Evolutionary conservation across 53 echinoderm and acorn worm species (phyloP).

Genomic region (Arbacia lixula): DNA sequence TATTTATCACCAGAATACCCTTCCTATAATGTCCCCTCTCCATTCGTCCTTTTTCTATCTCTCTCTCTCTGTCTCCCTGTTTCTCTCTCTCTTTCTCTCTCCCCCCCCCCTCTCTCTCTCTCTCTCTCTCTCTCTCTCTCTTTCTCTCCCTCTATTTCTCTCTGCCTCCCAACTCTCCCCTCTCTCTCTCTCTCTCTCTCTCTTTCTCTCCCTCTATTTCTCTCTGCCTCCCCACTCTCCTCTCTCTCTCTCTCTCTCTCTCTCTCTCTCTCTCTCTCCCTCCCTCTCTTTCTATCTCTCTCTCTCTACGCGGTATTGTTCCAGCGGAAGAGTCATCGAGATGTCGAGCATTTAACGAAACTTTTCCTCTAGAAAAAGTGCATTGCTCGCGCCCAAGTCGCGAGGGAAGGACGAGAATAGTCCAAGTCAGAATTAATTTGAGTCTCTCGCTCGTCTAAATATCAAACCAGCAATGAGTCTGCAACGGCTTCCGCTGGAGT

Average conservation of each 20-base stretch:
- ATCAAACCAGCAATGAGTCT: constrained; percentile 3
- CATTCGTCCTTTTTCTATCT: background rate
- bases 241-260: background rate
- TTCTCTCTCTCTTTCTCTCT: background rate
- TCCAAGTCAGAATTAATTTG: constrained; percentile 27
- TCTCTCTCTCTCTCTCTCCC: background rate
- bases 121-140: background rate
- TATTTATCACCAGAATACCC: too few relatives aligned
- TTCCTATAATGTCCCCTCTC: too few relatives aligned
- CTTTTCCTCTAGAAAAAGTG: background rate
- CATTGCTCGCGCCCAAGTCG: background rate
- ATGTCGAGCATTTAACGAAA: too few relatives aligned
- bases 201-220: background rate
- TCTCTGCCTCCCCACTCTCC: background rate
- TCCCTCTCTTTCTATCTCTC: background rate
- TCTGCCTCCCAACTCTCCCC: background rate
- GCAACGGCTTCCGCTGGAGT: background rate
- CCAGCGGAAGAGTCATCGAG: background rate
- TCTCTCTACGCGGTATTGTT: too few relatives aligned
- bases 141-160: background rate
- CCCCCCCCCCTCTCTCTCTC: background rate
- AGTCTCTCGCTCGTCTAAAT: background rate
- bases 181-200: background rate
- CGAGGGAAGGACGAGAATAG: constrained; percentile 47
- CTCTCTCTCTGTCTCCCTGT: background rate